Conservation (phyloP, 2,888 invertebrate species). For the Blomia tropicalis region DNA sequence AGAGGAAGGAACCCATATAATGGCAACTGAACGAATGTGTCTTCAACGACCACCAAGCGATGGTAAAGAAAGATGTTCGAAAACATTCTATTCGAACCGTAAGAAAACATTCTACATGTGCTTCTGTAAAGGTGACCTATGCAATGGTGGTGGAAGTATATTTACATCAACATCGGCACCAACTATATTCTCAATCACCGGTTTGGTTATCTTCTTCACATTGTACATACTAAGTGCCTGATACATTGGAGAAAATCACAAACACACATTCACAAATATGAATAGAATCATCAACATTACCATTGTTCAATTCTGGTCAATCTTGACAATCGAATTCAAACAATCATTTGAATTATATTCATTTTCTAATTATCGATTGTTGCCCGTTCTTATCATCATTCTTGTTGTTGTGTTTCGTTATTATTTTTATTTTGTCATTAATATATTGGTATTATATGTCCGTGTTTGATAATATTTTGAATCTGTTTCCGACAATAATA, state of each 20-base stretch:
- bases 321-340: neutral
- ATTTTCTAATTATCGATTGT: no score
- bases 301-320: conserved; percentile 8
- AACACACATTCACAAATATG: neutral
- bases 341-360: no score
- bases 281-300: neutral
- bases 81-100: conserved; percentile 61
- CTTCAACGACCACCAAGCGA: conserved; percentile 72
- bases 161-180: neutral
- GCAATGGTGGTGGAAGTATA: conserved; percentile 43
- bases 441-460: no score
- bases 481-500: no score
- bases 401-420: no score
- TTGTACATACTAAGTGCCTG: neutral
- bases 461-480: no score
- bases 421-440: no score
- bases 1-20: conserved; percentile 65
- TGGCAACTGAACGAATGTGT: conserved; percentile 71
- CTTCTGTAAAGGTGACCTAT: conserved; percentile 74
- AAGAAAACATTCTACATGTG: conserved; percentile 61
- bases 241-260: neutral
- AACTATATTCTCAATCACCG: conserved; percentile 7
- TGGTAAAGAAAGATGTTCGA: conserved; percentile 71
- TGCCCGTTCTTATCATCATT: no score
- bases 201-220: neutral